Evolutionary conservation across 2,113 vertebrate species (phyloP).

Genomic region (Hystrix brachyura): DNA sequence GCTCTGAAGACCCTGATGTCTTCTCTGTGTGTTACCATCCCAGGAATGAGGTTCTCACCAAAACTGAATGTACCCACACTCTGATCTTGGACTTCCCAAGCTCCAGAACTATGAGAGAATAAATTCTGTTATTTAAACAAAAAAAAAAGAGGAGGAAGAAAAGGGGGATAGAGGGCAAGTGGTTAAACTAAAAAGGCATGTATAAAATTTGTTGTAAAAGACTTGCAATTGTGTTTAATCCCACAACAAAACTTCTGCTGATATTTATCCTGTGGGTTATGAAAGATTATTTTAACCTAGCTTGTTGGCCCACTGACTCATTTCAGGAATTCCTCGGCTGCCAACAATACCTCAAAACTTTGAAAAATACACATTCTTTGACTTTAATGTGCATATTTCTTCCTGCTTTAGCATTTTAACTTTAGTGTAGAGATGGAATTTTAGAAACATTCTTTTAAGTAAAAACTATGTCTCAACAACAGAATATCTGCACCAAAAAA

Average conservation of each 20-base stretch:
- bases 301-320: not conserved
- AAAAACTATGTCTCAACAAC: not conserved
- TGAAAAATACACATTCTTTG: not conserved
- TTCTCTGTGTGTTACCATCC: fast-evolving
- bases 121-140: not conserved
- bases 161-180: too few relatives aligned
- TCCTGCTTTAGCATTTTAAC: not conserved
- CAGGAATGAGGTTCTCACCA: not conserved
- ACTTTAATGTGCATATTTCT: not conserved
- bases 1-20: not conserved
- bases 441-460: not conserved
- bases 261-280: not conserved
- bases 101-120: not conserved
- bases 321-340: not conserved
- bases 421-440: not conserved
- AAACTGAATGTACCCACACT: not conserved
- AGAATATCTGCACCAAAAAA: slow-evolving; percentile 10
- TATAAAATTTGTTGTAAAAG: not conserved
- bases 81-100: not conserved
- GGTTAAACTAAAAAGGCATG: not conserved
- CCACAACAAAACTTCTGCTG: not conserved
- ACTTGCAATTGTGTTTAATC: not conserved
- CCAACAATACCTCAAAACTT: not conserved
- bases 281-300: not conserved
- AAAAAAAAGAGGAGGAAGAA: not conserved